These are phyloP conservation scores for Camponotus pennsylvanicus DNA, from an alignment of 1,140 invertebrate species.

Conservation along the genomic window DNA sequence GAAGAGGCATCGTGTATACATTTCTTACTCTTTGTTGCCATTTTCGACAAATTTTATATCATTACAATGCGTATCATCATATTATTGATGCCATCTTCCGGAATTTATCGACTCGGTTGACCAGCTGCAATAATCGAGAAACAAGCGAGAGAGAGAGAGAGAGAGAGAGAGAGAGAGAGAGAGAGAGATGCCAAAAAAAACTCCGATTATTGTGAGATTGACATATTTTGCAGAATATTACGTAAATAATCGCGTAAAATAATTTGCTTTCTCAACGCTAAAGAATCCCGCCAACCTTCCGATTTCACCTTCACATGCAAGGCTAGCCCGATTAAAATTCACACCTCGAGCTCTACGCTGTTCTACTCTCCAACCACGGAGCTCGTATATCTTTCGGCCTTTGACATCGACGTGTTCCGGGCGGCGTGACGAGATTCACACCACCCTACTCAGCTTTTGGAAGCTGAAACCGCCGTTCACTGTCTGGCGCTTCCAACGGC, in stretches of 20 bases:
- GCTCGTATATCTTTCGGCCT: slow-evolving; percentile 58
- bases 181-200: slow-evolving; percentile 26
- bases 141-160: slow-evolving; percentile 28
- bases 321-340: slow-evolving; percentile 61
- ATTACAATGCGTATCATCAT: slow-evolving; percentile 66
- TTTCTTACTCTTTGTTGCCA: not conserved
- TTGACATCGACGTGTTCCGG: slow-evolving; percentile 64
- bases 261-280: not conserved
- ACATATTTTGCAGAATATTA: not conserved
- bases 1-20: slow-evolving; percentile 8
- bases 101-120: slow-evolving; percentile 75
- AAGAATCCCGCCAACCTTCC: not conserved
- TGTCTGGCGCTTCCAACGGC: not conserved
- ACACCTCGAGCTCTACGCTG: slow-evolving; percentile 57
- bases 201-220: not conserved
- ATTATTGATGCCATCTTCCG: slow-evolving; percentile 74
- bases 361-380: slow-evolving; percentile 60
- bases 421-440: slow-evolving; percentile 77
- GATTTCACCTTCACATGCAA: not conserved
- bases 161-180: slow-evolving; percentile 21
- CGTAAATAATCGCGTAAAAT: slow-evolving; percentile 14
- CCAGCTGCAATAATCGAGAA: slow-evolving; percentile 79
- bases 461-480: slow-evolving; percentile 26
- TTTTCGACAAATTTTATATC: slow-evolving; percentile 77
- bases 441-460: slow-evolving; percentile 64